These are phyloP conservation scores for Apocheima hispidaria DNA, from an alignment of 2,888 invertebrate species.

Conservation along the genomic window DNA sequence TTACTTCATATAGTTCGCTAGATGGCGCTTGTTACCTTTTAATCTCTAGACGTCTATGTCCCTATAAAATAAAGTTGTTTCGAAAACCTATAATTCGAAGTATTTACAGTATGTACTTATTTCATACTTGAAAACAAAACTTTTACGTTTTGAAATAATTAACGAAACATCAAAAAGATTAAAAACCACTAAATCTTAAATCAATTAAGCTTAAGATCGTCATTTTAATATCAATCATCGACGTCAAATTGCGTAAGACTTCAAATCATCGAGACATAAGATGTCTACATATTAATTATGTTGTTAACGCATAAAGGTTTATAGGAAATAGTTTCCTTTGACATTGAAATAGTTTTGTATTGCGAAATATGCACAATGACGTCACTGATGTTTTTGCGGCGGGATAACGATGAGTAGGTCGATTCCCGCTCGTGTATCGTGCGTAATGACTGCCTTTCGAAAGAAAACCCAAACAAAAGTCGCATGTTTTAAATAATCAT, in stretches of 20 bases:
- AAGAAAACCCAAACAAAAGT: too few relatives aligned
- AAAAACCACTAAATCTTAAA: slow-evolving; percentile 26
- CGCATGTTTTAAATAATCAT: too few relatives aligned
- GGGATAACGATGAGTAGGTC: background rate
- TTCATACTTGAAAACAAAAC: background rate
- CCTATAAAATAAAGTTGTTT: too few relatives aligned
- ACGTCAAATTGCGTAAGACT: slow-evolving; percentile 34
- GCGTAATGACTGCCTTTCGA: background rate
- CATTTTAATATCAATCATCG: slow-evolving; percentile 33
- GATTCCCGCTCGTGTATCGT: background rate
- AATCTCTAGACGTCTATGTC: too few relatives aligned
- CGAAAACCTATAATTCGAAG: too few relatives aligned
- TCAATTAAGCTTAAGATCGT: slow-evolving; percentile 23
- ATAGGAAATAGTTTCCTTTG: slow-evolving; percentile 19
- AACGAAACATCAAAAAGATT: slow-evolving; percentile 17
- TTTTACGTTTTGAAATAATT: slow-evolving; percentile 10
- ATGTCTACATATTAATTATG: slow-evolving; percentile 38
- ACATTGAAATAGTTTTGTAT: slow-evolving; percentile 24
- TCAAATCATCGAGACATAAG: slow-evolving; percentile 27
- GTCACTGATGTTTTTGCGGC: slow-evolving; percentile 4
- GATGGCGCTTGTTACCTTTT: too few relatives aligned
- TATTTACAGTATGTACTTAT: too few relatives aligned
- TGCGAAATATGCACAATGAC: slow-evolving; percentile 18
- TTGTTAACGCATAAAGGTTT: slow-evolving; percentile 14
- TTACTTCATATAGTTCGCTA: too few relatives aligned